phyloP scores from a whole-genome alignment of 2,888 invertebrate species.

The Nomada ferruginata region DNA sequence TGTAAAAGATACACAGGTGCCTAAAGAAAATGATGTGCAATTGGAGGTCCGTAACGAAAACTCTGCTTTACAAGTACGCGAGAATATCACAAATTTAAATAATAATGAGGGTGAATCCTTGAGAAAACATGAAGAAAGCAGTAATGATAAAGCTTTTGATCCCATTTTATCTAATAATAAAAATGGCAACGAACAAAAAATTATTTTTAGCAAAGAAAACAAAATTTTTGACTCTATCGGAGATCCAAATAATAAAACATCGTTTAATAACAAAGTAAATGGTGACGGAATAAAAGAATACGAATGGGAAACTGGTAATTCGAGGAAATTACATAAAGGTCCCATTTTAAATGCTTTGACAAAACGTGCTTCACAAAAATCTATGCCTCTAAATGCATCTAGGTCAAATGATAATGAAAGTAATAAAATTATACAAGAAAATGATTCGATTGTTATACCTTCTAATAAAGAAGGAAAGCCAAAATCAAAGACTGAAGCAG shows the following conservation, averaged over 20 bases:
- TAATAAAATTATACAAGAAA: conserved; percentile 22
- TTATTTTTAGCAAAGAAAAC: not conserved
- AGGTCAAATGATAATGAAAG: conserved; percentile 9
- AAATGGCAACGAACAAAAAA: not conserved
- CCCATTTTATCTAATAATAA: conserved; percentile 6
- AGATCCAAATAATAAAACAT: not conserved
- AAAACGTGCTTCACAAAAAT: conserved; percentile 54
- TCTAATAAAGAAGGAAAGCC: conserved; percentile 24
- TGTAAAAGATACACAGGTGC: conserved; percentile 46
- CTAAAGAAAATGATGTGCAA: conserved; percentile 49
- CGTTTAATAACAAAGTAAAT: conserved; percentile 4
- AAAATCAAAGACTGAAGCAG: conserved; percentile 69
- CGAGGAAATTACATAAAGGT: conserved; percentile 58
- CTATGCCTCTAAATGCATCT: conserved; percentile 15
- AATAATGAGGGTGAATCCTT: conserved; percentile 36
- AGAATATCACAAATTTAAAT: conserved; percentile 31
- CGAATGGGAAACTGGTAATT: conserved; percentile 25
- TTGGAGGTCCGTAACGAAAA: conserved; percentile 11
- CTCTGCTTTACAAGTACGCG: conserved; percentile 57
- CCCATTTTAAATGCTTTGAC: conserved; percentile 77
- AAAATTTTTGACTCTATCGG: conserved; percentile 1
- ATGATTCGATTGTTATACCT: not conserved
- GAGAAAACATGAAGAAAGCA: conserved; percentile 59
- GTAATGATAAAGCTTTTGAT: not conserved
- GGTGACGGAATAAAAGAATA: conserved; percentile 14